Evolutionary conservation across 2,113 vertebrate species (phyloP), one percentile per base, ranked within the genome.

Genomic region (Phoenicopterus ruber): DNA sequence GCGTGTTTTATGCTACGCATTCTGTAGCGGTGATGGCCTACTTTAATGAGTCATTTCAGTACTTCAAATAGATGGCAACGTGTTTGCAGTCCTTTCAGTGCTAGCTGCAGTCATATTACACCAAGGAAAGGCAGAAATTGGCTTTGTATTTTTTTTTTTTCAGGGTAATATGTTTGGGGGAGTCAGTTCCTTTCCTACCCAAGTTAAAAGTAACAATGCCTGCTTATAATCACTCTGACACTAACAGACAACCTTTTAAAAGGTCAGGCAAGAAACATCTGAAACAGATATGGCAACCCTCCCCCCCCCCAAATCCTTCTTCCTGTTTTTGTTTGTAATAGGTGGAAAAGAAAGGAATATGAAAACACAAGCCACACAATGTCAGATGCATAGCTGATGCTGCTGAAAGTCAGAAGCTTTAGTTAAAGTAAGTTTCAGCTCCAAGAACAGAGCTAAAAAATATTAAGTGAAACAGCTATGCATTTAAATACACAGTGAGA

Each of bases 61-160:
- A 84, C 92, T 94, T 96, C 92, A 92, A 58, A 94, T 49, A 74
- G 65, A 94, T 9, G 72, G 88, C 80, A 95, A 83, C 1, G 5
- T 50, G 80, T 58, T 32, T 61, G 83, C 91, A 89, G 82, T 7
- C 66, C 91, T 91, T 93, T 66, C 93, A 79, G 54, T 11, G 79
- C 92, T 65, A 58, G 88, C 83, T 91, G 86, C 86, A 95, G 96
- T 49, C 66, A 67, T n/a, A 82, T 38, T 40, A 62, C 69, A 86
- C 31, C 90, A 86, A 58, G 52, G 55, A 25, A 86, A 84, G 69
- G 29, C 70, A 85, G 81, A 90, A 93, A 90, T 8, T 55, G 55
- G 32, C 31, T 57, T 82, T 86, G 83, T 59, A 10, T 78, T 88
- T 86, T 59, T 12, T 78, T 88, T 77, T 63, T 82, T 66, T 25